phyloP scores from a whole-genome alignment of 2,113 vertebrate species.

The Spea multiplicata region DNA sequence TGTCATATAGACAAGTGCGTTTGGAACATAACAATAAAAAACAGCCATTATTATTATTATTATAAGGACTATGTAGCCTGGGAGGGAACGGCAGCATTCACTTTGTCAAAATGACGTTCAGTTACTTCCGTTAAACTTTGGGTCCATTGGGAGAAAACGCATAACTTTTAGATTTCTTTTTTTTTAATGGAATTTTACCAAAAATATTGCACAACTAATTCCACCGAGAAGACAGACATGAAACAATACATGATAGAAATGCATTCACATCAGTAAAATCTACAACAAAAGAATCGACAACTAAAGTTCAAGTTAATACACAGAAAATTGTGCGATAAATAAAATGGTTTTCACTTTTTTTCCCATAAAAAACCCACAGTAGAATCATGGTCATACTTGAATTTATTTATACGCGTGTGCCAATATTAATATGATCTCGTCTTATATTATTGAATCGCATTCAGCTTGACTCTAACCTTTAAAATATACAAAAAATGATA shows the following conservation, averaged over 20 bases:
- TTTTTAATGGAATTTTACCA: no score
- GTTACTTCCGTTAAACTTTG: neutral
- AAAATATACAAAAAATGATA: neutral
- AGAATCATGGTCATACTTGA: no score
- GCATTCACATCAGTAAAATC: no score
- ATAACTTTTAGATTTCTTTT: neutral
- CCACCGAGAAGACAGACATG: no score
- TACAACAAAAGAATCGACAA: no score
- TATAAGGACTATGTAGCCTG: slow-evolving; percentile 20
- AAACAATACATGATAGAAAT: no score
- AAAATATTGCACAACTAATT: no score
- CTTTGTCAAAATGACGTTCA: neutral
- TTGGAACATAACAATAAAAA: neutral
- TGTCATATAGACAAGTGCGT: neutral
- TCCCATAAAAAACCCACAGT: no score
- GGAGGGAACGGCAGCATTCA: neutral
- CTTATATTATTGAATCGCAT: neutral
- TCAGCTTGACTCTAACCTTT: neutral
- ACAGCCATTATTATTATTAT: neutral
- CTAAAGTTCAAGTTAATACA: no score
- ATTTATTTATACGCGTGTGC: neutral
- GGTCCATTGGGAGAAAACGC: neutral
- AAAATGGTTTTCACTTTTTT: no score
- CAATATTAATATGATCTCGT: neutral
- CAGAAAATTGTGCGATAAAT: no score